A percentile compares a stretch with the other conserved stretches of the same genome.
Conservation (phyloP, 2,113 vertebrate species). For the Holacanthus passer region DNA sequence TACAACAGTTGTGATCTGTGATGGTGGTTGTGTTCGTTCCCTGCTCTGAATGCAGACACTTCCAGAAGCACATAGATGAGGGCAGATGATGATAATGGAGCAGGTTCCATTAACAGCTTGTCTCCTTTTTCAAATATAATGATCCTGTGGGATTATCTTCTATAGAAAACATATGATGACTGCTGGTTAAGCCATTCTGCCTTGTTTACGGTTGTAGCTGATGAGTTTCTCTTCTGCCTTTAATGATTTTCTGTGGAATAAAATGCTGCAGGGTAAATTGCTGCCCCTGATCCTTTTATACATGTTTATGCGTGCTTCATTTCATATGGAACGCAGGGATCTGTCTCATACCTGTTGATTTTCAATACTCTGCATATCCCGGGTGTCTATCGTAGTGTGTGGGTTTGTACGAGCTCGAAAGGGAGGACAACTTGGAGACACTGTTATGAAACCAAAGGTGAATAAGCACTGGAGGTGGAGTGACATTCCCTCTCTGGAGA, state of each 20-base stretch:
- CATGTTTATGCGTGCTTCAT: neutral
- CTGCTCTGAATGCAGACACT: neutral
- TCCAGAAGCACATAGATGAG: neutral
- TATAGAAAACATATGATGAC: neutral
- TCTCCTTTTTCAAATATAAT: neutral
- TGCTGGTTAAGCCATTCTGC: neutral
- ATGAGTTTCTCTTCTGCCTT: neutral
- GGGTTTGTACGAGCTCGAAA: neutral
- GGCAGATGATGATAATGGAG: neutral
- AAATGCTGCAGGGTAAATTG: neutral
- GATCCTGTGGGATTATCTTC: neutral
- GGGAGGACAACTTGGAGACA: slow-evolving; percentile 9
- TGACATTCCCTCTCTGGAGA: slow-evolving; percentile 54
- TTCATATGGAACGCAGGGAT: neutral
- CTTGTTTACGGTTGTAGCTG: neutral
- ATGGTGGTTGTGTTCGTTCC: neutral
- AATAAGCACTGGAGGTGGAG: slow-evolving; percentile 43
- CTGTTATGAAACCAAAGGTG: slow-evolving; percentile 49
- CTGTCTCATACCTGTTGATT: slow-evolving; percentile 10
- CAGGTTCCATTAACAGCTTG: neutral
- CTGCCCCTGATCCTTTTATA: no score
- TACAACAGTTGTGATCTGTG: neutral
- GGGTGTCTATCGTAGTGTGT: neutral
- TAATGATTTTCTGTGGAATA: neutral
- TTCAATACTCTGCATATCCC: slow-evolving; percentile 19